Base-by-base conservation (phyloP, 2,113 vertebrate genomes). In the Callopanchax toddi region DNA sequence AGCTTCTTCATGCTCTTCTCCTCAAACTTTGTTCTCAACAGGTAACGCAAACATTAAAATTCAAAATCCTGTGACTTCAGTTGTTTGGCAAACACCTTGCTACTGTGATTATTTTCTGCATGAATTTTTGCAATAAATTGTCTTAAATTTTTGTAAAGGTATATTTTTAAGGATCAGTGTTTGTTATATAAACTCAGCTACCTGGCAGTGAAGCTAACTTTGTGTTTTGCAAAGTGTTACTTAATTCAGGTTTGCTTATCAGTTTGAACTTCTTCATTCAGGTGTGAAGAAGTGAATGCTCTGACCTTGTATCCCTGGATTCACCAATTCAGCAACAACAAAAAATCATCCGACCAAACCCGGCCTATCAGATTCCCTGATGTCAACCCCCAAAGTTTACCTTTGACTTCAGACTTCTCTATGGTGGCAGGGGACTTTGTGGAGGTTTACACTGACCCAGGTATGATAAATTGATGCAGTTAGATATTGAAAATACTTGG, bases 1-100 rank as follows among this genome's bases (percentile, higher is more conserved):
- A 99, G 97, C 89, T 96, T 99, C 94, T 99, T 97, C 92, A 99
- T 99, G 97, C 96, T 99, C 76, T 99, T 99, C 93, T 98, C 95
- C 86, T 99, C 97, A 76, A 96, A 99, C 93, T 99, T 97, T 93
- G 93, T 99, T 79, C 94, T 99, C 64, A 99, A 99, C 90, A 98
- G 97, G 97, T 99, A 96, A 61, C 1, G 2, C 26, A 45, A 23
- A 59, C 11, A 36, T 21, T n/a, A n/a, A n/a, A n/a, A n/a, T n/a
- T n/a, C n/a, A n/a, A n/a, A n/a, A n/a, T n/a, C n/a, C n/a, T n/a
- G n/a, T n/a, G n/a, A 42, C 44, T 54, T 13, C 11, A 22, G 42
- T n/a, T 13, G 11, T 42, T 42, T 36, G 44, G 29, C 48, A 21
- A 37, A 53, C 16, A 51, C 12, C 4, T 37, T 20, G 2, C 2